Conservation (phyloP, 2,888 invertebrate species). For the Ochropleura leucogaster region DNA sequence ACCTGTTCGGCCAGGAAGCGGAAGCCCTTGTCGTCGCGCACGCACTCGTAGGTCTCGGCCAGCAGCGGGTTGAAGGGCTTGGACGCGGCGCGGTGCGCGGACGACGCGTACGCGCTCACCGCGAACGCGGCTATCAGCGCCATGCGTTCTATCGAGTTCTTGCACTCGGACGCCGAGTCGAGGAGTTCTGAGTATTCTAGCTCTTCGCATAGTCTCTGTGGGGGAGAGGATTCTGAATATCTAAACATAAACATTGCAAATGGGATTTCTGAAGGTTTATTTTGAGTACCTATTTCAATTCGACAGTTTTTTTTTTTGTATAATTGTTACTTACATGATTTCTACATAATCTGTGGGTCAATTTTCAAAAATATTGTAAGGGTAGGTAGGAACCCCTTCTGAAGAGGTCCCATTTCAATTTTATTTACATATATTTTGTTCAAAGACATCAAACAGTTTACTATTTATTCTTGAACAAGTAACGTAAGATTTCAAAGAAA, state of each 20-base stretch:
- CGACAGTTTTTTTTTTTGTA: too few relatives aligned
- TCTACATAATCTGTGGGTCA: too few relatives aligned
- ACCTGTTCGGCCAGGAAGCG: conserved; percentile 95
- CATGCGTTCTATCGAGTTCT: conserved; percentile 93
- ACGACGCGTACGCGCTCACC: conserved; percentile 94
- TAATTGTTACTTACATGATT: too few relatives aligned
- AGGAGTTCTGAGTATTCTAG: conserved; percentile 95
- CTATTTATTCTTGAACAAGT: neutral
- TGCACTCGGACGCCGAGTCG: conserved; percentile 93
- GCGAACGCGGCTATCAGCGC: conserved; percentile 95
- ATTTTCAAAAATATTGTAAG: too few relatives aligned
- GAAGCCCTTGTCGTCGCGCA: conserved; percentile 94
- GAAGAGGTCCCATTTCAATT: too few relatives aligned
- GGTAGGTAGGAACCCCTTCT: too few relatives aligned
- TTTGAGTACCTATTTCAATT: neutral
- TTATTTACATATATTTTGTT: too few relatives aligned
- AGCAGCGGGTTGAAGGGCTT: conserved; percentile 96
- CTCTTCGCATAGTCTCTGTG: conserved; percentile 94
- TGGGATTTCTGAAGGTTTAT: neutral
- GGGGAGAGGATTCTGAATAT: neutral
- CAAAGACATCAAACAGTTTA: neutral
- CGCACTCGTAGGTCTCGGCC: conserved; percentile 95
- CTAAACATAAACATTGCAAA: neutral
- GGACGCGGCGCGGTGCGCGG: conserved; percentile 94
- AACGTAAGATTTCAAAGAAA: neutral